A percentile compares a stretch with the other conserved stretches of the same genome.
Evolutionary conservation across 1,140 invertebrate genomes (phyloP).

Genomic region (Aphelenchoides fujianensis): DNA sequence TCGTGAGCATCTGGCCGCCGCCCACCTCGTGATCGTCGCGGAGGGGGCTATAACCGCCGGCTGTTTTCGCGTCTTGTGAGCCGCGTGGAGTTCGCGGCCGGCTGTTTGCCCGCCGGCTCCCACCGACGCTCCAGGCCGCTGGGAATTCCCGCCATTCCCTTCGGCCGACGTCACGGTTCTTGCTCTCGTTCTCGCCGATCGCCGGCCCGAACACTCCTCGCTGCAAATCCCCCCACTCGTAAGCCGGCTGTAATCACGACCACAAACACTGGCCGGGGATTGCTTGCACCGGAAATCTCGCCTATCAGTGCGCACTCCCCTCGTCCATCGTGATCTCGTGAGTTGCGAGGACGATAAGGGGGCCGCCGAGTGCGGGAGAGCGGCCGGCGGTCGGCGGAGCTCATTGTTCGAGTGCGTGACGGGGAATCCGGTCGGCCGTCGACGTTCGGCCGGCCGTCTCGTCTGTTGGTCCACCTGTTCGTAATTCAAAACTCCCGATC

Average conservation of each 20-base stretch:
- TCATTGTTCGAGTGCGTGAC: background rate
- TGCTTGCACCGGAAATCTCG: constrained; percentile 2
- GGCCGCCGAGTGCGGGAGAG: background rate
- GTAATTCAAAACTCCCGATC: constrained; percentile 6
- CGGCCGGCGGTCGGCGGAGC: background rate
- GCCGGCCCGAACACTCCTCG: background rate
- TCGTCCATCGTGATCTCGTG: background rate
- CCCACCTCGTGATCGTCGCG: too few relatives aligned
- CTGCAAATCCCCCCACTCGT: background rate
- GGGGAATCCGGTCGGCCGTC: background rate
- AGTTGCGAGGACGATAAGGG: background rate
- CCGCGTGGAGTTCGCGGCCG: too few relatives aligned
- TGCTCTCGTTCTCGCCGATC: too few relatives aligned
- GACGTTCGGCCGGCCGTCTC: too few relatives aligned
- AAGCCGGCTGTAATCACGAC: background rate
- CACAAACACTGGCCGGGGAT: background rate
- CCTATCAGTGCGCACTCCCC: background rate
- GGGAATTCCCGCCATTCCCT: too few relatives aligned
- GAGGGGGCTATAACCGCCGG: too few relatives aligned
- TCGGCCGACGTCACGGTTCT: too few relatives aligned
- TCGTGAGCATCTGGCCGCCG: too few relatives aligned
- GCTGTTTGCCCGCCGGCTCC: too few relatives aligned
- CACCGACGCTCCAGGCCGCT: too few relatives aligned
- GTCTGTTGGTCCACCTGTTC: background rate
- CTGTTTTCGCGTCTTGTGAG: too few relatives aligned